phyloP scores from a whole-genome alignment of 2,797 vertebrate genomes.

The Cebuella pygmaea region DNA sequence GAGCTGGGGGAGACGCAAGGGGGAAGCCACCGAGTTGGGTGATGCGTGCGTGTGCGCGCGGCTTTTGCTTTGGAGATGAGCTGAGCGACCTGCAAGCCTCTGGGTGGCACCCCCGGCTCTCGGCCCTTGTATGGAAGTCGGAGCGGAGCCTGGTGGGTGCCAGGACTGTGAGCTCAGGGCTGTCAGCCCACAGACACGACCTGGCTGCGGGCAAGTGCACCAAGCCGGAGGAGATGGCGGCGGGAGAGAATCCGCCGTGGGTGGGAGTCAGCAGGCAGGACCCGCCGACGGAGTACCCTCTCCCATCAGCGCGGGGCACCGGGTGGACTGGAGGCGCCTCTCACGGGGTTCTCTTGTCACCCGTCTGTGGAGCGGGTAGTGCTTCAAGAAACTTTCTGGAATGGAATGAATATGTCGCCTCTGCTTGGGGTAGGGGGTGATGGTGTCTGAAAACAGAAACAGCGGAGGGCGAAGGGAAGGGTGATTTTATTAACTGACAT shows the following conservation, averaged over 20 bases:
- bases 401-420: conserved; percentile 14
- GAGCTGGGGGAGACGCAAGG: neutral
- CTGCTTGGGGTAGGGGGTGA: neutral
- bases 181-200: neutral
- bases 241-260: neutral
- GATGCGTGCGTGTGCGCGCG: conserved; percentile 49
- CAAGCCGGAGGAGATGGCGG: neutral
- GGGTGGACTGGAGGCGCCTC: neutral
- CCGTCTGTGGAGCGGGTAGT: neutral
- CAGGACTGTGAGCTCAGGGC: conserved; percentile 63
- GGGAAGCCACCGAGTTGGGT: neutral
- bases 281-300: neutral
- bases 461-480: neutral
- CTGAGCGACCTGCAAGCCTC: conserved; percentile 44
- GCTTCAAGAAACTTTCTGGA: conserved; percentile 69
- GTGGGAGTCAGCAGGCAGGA: neutral
- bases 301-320: neutral
- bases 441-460: neutral
- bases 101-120: conserved; percentile 58
- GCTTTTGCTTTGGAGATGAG: conserved; percentile 58
- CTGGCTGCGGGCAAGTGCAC: conserved; percentile 44
- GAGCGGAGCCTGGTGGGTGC: conserved; percentile 51
- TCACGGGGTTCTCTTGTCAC: neutral
- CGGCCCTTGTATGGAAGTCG: conserved; percentile 68
- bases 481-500: neutral